Percentiles rank a stretch among this genome's conserved stretches.
These are phyloP conservation scores for Agrilus cyanescens DNA, from an alignment of 2,888 invertebrate species.

Conservation along the genomic window DNA sequence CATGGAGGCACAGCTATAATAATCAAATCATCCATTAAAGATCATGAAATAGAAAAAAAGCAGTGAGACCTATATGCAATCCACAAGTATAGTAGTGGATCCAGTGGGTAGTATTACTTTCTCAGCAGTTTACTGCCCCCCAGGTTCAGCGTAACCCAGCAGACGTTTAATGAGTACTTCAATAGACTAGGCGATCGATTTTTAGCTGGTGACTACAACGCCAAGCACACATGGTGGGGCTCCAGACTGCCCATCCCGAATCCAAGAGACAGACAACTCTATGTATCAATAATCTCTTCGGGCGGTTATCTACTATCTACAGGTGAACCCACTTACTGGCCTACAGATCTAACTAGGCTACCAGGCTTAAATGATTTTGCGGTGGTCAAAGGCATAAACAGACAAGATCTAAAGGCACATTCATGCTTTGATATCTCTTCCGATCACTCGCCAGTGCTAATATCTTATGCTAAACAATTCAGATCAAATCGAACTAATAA, in stretches of 20 bases:
- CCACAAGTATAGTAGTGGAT: conserved; percentile 1
- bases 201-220: conserved; percentile 7
- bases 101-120: conserved; percentile 2
- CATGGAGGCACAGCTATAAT: conserved; percentile 10
- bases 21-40: conserved; percentile 9
- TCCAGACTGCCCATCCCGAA: conserved; percentile 6
- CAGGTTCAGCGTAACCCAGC: conserved; percentile 3
- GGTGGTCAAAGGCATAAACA: conserved; percentile 9
- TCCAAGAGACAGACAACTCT: conserved; percentile 4
- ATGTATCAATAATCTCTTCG: conserved; percentile 2
- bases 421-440: conserved; percentile 12
- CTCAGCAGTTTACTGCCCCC: conserved; percentile 7
- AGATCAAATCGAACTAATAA: conserved; percentile 3
- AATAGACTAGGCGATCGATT: conserved; percentile 7
- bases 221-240: conserved; percentile 8
- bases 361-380: conserved; percentile 16
- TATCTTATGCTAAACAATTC: too few species aligned
- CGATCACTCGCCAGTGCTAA: conserved; percentile 8
- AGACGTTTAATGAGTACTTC: conserved; percentile 4
- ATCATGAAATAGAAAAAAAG: conserved; percentile 4
- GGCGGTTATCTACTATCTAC: conserved; percentile 8
- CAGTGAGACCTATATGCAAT: not conserved
- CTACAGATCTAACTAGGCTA: conserved; percentile 10
- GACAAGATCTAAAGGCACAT: conserved; percentile 3
- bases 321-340: conserved; percentile 15